These are phyloP conservation scores for Megamerina dolium DNA, from an alignment of 2,888 invertebrate species.

Conservation along the genomic window DNA sequence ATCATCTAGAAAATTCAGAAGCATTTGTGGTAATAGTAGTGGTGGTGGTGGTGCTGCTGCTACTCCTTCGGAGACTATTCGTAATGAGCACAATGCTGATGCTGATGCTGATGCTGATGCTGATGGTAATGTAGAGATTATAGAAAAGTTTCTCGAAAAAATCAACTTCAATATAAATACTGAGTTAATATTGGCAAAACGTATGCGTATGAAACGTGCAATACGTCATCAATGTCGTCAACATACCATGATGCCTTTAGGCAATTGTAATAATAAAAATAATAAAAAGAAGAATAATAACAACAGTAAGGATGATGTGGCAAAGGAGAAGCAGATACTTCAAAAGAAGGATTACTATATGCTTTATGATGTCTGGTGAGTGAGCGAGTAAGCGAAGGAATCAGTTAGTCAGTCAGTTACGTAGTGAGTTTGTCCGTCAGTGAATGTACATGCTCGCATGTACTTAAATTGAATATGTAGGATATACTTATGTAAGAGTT, in stretches of 20 bases:
- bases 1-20: not conserved
- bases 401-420: not conserved
- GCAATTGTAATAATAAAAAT: not conserved
- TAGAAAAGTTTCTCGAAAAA: conserved; percentile 45
- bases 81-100: not conserved
- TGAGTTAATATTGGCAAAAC: conserved; percentile 46
- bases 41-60: not conserved
- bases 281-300: not conserved
- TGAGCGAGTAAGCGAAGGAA: conserved; percentile 10
- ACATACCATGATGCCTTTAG: conserved; percentile 1
- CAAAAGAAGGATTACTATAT: conserved; percentile 37
- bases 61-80: conserved; percentile 6
- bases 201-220: conserved; percentile 22
- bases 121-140: conserved; percentile 32
- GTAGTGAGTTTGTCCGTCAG: not conserved
- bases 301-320: not conserved
- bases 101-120: not conserved
- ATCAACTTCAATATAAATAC: conserved; percentile 49
- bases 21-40: not conserved
- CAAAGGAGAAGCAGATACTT: conserved; percentile 22
- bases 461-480: not conserved
- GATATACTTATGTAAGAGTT: conserved; percentile 4
- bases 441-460: no score
- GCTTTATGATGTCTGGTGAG: conserved; percentile 46
- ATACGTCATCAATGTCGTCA: conserved; percentile 1